phyloP scores from a whole-genome alignment of 2,113 vertebrate species.

The Muntiacus muntjak region DNA sequence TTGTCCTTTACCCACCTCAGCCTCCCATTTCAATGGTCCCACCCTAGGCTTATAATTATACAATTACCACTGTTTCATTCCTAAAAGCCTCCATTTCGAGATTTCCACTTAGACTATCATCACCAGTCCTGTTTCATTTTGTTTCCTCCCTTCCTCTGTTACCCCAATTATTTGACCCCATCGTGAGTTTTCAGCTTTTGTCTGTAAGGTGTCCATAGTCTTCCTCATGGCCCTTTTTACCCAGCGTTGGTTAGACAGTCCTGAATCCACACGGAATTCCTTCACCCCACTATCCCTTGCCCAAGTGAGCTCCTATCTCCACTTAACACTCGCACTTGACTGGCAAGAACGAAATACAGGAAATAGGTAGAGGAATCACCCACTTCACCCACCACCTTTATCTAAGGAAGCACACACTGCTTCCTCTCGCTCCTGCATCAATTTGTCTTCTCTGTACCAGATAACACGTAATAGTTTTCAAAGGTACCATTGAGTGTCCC shows the following conservation, averaged over 20 bases:
- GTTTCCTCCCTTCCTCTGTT: background rate
- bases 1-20: background rate
- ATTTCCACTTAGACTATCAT: background rate
- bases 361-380: background rate
- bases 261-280: background rate
- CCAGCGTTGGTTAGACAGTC: background rate
- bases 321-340: background rate
- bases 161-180: background rate
- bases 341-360: background rate
- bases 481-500: background rate
- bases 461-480: background rate
- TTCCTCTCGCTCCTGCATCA: background rate
- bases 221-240: background rate
- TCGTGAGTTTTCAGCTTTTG: background rate
- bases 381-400: background rate
- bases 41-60: background rate
- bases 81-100: background rate
- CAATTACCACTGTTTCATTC: background rate
- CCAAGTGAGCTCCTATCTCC: background rate
- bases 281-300: rapidly evolving
- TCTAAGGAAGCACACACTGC: background rate
- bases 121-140: background rate
- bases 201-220: background rate
- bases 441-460: background rate
- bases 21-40: background rate